Evolutionary conservation across 2,797 vertebrate species (phyloP).

Genomic region (Helicolenus hilgendorfi): DNA sequence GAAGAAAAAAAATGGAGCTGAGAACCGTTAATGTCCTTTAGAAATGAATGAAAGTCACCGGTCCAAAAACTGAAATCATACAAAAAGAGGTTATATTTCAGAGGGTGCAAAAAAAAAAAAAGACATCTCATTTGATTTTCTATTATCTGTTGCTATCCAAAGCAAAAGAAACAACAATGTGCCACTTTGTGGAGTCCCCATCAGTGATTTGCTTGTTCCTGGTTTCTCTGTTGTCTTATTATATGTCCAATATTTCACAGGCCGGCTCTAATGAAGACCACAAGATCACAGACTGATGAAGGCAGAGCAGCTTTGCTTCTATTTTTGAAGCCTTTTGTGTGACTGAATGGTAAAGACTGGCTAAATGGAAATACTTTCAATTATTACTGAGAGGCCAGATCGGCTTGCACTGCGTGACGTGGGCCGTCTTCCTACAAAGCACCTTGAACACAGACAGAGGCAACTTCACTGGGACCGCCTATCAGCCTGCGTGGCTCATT

Average conservation of each 20-base stretch:
- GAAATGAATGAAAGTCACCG: neutral
- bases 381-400: conserved; percentile 92
- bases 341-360: conserved; percentile 76
- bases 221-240: neutral
- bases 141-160: neutral
- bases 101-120: neutral
- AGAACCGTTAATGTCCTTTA: neutral
- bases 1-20: neutral
- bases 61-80: neutral
- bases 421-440: conserved; percentile 71
- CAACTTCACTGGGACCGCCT: conserved; percentile 1
- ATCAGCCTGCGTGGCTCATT: conserved; percentile 52
- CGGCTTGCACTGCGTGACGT: conserved; percentile 85
- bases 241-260: neutral
- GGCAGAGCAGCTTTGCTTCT: conserved; percentile 38
- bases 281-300: conserved; percentile 27
- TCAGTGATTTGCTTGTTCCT: neutral
- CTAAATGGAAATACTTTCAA: conserved; percentile 92
- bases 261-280: neutral
- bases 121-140: neutral
- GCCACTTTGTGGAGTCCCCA: neutral
- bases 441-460: conserved; percentile 53
- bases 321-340: conserved; percentile 73
- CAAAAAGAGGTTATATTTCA: neutral
- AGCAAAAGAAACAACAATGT: neutral